A percentile compares a stretch with the other conserved stretches of the same genome.
These are phyloP conservation scores for Drosophila pandora DNA, from an alignment of 1,140 invertebrate species.

Conservation along the genomic window DNA sequence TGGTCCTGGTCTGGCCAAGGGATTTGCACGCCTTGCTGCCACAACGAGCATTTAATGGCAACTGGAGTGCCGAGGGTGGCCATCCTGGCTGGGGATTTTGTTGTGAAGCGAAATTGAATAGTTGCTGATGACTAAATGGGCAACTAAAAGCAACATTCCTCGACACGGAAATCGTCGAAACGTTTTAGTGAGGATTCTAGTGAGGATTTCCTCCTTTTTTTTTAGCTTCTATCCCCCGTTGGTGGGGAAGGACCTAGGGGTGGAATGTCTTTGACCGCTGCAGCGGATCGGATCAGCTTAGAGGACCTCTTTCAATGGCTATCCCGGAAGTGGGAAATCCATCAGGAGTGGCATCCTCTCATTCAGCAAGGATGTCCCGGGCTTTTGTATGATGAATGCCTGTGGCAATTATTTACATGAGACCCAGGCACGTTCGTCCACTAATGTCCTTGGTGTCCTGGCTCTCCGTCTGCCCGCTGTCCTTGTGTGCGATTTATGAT, in stretches of 20 bases:
- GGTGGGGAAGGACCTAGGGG: background rate
- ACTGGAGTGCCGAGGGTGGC: conserved; percentile 23
- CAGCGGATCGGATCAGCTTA: conserved; percentile 53
- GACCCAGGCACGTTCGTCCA: conserved; percentile 63
- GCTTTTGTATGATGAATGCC: conserved; percentile 57
- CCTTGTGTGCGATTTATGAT: conserved; percentile 73
- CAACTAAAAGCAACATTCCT: conserved; percentile 56
- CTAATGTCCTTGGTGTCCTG: conserved; percentile 42
- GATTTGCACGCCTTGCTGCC: conserved; percentile 49
- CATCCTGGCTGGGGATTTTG: conserved; percentile 32
- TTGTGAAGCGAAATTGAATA: conserved; percentile 56
- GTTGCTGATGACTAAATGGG: conserved; percentile 58
- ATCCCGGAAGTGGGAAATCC: conserved; percentile 64
- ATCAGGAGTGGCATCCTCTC: conserved; percentile 47
- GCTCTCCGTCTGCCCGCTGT: background rate
- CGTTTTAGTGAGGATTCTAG: conserved; percentile 26
- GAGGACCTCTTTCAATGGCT: conserved; percentile 43
- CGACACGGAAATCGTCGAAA: conserved; percentile 47
- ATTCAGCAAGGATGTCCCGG: conserved; percentile 28
- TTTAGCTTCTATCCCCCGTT: background rate
- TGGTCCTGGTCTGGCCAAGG: background rate
- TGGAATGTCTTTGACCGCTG: conserved; percentile 50
- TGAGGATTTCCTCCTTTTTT: too few species aligned
- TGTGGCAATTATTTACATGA: conserved; percentile 66
- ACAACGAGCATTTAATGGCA: conserved; percentile 76